These are phyloP conservation scores for Trididemnum clinides DNA, from an alignment of 23 tunicate species.

Conservation along the genomic window DNA sequence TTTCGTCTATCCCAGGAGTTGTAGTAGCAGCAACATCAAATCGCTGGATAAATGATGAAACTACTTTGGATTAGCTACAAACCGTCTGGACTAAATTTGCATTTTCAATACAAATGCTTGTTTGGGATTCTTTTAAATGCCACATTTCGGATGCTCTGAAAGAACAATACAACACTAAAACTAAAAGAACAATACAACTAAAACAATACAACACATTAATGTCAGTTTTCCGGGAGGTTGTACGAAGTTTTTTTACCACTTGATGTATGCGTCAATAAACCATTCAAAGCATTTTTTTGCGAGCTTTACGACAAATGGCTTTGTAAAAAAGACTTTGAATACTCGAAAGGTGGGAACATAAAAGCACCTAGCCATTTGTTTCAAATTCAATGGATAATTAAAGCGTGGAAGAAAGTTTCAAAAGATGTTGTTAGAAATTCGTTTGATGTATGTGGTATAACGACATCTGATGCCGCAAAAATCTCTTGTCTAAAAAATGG, in stretches of 20 bases:
- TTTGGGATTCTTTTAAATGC: neutral
- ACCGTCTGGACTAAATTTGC: no score
- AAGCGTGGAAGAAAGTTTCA: constrained; percentile 35
- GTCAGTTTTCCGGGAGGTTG: constrained; percentile 42
- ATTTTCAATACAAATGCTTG: neutral
- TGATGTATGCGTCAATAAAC: constrained; percentile 37
- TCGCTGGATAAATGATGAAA: neutral
- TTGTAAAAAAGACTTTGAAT: constrained; percentile 11
- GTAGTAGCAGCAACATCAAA: neutral
- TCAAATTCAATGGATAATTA: constrained; percentile 21
- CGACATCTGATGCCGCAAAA: neutral
- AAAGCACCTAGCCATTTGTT: neutral
- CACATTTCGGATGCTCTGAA: neutral
- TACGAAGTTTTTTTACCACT: constrained; percentile 40
- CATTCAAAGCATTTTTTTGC: constrained; percentile 23
- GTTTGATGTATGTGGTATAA: neutral
- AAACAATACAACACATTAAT: constrained; percentile 10
- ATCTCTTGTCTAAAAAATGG: no score
- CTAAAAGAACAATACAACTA: neutral
- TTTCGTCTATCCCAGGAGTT: neutral
- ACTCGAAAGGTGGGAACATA: neutral
- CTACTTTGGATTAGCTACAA: no score
- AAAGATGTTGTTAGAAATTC: neutral
- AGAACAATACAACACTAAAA: neutral
- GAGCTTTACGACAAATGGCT: neutral